Percentiles rank a stretch among this genome's conserved stretches.
These are phyloP conservation scores for Lycopodina hypogea DNA, from an alignment of 37 sponge, comb jelly and placozoan genomes.

Conservation along the genomic window DNA sequence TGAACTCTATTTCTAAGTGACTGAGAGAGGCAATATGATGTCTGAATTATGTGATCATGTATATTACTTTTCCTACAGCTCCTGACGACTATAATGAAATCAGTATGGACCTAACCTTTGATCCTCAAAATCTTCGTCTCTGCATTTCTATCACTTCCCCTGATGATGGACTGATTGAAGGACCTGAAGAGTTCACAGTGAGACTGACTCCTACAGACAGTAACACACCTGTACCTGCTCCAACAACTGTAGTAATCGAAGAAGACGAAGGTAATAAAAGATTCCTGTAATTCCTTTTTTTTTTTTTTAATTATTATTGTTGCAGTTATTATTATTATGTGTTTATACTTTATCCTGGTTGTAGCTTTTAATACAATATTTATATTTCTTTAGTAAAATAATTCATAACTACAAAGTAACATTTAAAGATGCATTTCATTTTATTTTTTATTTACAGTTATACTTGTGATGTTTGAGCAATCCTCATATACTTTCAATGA, in stretches of 20 bases:
- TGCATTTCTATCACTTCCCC: neutral
- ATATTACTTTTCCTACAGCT: neutral
- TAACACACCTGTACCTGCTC: constrained; percentile 1
- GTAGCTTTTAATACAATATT: too few relatives aligned
- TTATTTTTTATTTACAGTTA: neutral
- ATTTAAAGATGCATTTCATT: neutral
- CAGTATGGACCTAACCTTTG: neutral
- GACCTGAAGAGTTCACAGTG: neutral
- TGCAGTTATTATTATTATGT: too few relatives aligned
- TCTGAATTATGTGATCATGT: too few relatives aligned
- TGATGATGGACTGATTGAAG: neutral
- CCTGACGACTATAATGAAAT: neutral
- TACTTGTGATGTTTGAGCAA: neutral
- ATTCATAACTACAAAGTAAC: too few relatives aligned
- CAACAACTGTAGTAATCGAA: constrained; percentile 23
- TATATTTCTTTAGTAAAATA: too few relatives aligned
- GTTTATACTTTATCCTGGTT: too few relatives aligned
- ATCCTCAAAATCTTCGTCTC: neutral
- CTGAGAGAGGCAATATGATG: too few relatives aligned
- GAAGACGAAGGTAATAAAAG: constrained; percentile 35
- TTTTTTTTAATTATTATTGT: too few relatives aligned
- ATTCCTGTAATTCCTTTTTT: neutral
- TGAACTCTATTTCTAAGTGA: too few relatives aligned
- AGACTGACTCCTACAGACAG: neutral
- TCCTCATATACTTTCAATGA: neutral